phyloP scores from a whole-genome alignment of 2,113 vertebrate genomes.

The Melanotaenia duboulayi region DNA sequence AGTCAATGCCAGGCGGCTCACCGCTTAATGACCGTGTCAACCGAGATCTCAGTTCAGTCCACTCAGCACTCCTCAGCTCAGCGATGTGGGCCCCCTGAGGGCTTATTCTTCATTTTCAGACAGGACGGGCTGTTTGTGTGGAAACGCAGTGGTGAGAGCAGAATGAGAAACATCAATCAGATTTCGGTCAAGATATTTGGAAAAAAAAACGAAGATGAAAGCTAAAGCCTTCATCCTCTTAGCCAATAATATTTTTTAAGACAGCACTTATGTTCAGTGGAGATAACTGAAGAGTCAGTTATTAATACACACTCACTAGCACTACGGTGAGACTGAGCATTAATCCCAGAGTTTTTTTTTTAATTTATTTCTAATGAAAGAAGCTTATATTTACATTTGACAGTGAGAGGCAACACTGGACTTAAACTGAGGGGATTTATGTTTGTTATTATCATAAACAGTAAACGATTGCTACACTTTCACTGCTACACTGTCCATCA shows the following conservation, averaged over 20 bases:
- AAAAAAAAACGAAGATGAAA: not conserved
- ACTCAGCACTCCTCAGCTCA: conserved; percentile 48
- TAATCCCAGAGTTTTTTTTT: not conserved
- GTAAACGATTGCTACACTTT: too few species aligned
- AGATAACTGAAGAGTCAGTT: not conserved
- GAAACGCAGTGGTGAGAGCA: not conserved
- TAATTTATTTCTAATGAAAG: too few species aligned
- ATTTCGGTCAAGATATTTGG: not conserved
- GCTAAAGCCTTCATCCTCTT: not conserved
- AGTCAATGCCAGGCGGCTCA: conserved; percentile 35
- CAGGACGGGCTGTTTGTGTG: conserved; percentile 25
- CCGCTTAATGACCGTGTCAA: conserved; percentile 41
- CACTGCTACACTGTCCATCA: too few species aligned
- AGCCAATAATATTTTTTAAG: not conserved
- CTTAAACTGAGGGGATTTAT: too few species aligned
- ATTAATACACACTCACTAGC: not conserved
- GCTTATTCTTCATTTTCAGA: conserved; percentile 14
- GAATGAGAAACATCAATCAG: not conserved
- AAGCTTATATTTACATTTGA: not conserved
- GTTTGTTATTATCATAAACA: too few species aligned
- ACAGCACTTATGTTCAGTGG: not conserved
- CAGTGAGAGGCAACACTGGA: not conserved
- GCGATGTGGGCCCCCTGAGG: not conserved
- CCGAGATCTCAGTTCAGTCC: conserved; percentile 44
- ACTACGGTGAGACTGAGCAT: not conserved